Base-by-base conservation (phyloP, 2,888 invertebrate genomes). In the Drosophila peninsularis region DNA sequence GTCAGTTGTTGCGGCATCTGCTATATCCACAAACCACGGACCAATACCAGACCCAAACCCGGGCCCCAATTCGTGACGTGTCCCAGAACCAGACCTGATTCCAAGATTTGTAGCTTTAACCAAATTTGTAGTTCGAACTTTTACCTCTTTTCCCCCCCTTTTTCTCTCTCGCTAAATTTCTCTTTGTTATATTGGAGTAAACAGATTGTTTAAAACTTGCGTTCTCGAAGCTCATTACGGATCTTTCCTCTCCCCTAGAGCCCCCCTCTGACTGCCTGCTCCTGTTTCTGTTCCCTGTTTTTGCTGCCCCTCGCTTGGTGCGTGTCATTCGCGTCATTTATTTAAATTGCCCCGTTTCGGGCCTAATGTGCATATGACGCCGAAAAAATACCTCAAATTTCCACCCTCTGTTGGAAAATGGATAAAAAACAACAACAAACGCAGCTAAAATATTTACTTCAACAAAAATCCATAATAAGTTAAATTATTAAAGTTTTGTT, bases 261-360 rank as follows among this genome's bases (percentile, higher is more conserved):
- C n/a, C n/a, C n/a, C 42, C 24, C 10, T 17, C 34, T 44, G 55
- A n/a, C 47, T 54, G 14, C 44, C 44, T 13, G 2, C 14, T 44
- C 21, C 37, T 32, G 13, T 44, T 32, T 21, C 36, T 21, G 24
- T 41, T 13, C 17, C 42, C n/a, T 34, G 47, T 49, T 53, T 21
- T 42, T 32, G 36, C 6, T 27, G 47, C 47, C 52, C 27, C 50
- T 44, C 58, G 62, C 70, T 66, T 71, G 65, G 80, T 88, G 83
- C 88, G 88, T 82, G 77, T 78, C 82, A 74, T 83, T 74, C 57
- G 81, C 84, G 81, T 83, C 87, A 78, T 88, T 90, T 88, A 89
- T 88, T 88, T 87, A 88, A 88, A 90, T 88, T 90, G 89, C 89
- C 86, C 67, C 75, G 80, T 81, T 89, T 82, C 54, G 77, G 63